Percentiles rank a stretch among this genome's conserved stretches.
Evolutionary conservation across 1,140 invertebrate species (phyloP).

Genomic region (Aphelenchoides besseyi): DNA sequence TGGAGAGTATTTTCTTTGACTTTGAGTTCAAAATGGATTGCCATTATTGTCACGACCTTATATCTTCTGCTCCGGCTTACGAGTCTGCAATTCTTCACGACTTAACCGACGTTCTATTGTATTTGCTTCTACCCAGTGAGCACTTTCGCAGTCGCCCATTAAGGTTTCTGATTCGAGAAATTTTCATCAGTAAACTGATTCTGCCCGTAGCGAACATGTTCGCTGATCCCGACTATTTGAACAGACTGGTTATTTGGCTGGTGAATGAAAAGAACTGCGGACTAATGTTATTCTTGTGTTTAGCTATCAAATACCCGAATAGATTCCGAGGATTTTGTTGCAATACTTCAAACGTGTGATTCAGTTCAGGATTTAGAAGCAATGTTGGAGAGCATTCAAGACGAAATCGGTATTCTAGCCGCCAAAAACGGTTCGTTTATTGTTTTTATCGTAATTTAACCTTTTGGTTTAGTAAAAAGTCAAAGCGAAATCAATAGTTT

Average conservation of each 20-base stretch:
- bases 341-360: conserved; percentile 46
- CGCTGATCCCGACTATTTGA: conserved; percentile 89
- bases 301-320: conserved; percentile 54
- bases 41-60: conserved; percentile 67
- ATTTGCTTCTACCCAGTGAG: conserved; percentile 76
- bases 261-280: conserved; percentile 67
- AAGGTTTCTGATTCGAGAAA: conserved; percentile 69
- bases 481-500: conserved; percentile 15
- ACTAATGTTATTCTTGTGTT: conserved; percentile 31
- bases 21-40: conserved; percentile 78
- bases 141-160: conserved; percentile 78
- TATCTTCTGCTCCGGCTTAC: conserved; percentile 65
- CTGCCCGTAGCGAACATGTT: conserved; percentile 76
- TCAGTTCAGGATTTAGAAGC: conserved; percentile 60
- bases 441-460: conserved; percentile 2
- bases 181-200: conserved; percentile 77
- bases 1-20: conserved; percentile 81
- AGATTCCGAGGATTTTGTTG: conserved; percentile 58
- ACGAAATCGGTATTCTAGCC: conserved; percentile 52
- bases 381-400: conserved; percentile 50
- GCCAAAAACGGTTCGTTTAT: conserved; percentile 44
- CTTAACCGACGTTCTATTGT: conserved; percentile 78
- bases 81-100: conserved; percentile 77
- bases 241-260: conserved; percentile 83
- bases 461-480: conserved; percentile 25